Evolutionary conservation across 2,113 vertebrate genomes (phyloP).

Genomic region (Gila orcuttii): DNA sequence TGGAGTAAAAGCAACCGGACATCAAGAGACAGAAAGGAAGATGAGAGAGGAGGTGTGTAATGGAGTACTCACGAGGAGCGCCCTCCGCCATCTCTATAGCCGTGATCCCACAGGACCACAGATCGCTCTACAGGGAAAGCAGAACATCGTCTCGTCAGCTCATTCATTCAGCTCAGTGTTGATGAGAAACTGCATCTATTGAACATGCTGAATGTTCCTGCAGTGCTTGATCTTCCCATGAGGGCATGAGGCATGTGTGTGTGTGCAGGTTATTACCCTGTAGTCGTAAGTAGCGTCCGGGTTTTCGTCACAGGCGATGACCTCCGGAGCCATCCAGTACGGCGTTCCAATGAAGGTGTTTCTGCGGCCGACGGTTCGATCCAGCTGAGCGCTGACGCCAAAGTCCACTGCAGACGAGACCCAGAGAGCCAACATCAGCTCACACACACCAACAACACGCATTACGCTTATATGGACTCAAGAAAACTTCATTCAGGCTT

Average conservation of each 20-base stretch:
- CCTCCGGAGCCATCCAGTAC: slow-evolving; percentile 99
- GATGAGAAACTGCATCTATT: no score
- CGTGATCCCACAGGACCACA: slow-evolving; percentile 98
- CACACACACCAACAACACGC: no score
- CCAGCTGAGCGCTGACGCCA: slow-evolving; percentile 95
- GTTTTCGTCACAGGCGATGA: slow-evolving; percentile 98
- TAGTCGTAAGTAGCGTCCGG: slow-evolving; percentile 99
- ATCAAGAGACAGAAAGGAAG: not conserved
- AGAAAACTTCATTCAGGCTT: no score
- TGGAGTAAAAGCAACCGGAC: not conserved
- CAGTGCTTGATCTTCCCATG: no score
- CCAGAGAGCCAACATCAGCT: not conserved
- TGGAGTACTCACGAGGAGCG: slow-evolving; percentile 88
- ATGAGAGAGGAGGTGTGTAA: not conserved
- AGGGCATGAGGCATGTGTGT: slow-evolving; percentile 51
- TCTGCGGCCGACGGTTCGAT: slow-evolving; percentile 93
- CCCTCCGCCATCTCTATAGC: slow-evolving; percentile 99
- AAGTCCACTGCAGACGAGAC: slow-evolving; percentile 86
- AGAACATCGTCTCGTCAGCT: no score
- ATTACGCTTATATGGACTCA: no score
- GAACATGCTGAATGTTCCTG: no score
- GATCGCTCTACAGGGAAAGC: slow-evolving; percentile 78
- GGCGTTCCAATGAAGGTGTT: slow-evolving; percentile 98
- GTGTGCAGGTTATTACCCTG: slow-evolving; percentile 78
- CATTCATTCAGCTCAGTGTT: no score